phyloP scores from a whole-genome alignment of 2,888 invertebrate species.

The Rhyacophila evoluta region DNA sequence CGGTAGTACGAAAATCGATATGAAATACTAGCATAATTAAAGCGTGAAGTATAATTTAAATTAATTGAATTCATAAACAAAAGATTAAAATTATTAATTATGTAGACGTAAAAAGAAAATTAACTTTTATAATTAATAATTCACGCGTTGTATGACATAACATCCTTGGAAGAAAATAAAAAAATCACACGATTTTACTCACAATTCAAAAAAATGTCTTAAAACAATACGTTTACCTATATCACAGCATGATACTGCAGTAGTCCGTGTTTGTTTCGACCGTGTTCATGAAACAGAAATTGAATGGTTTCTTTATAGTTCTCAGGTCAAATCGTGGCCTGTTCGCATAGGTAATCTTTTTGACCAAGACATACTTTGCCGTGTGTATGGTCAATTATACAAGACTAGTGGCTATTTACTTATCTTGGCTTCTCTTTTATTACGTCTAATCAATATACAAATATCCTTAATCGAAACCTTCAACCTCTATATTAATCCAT shows the following conservation, averaged over 20 bases:
- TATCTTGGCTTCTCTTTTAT: neutral
- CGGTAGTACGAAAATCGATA: too few relatives aligned
- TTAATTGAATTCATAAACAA: too few relatives aligned
- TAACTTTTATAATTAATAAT: too few relatives aligned
- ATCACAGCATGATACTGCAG: neutral
- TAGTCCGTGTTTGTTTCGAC: neutral
- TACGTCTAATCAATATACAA: neutral
- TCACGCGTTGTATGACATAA: too few relatives aligned
- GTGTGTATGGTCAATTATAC: slow-evolving; percentile 5
- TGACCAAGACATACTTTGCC: slow-evolving; percentile 42
- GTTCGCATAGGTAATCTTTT: slow-evolving; percentile 38
- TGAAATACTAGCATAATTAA: too few relatives aligned
- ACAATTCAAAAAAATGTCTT: neutral
- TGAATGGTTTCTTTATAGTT: slow-evolving; percentile 27
- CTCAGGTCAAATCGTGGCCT: slow-evolving; percentile 38
- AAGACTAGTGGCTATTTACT: neutral
- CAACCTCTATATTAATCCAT: neutral
- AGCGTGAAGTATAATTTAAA: too few relatives aligned
- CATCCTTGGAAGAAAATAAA: neutral
- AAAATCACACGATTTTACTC: neutral
- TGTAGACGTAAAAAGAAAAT: too few relatives aligned
- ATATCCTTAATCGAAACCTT: neutral
- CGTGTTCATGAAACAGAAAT: neutral
- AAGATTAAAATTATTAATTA: too few relatives aligned
- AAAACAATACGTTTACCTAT: neutral